Percentiles rank a stretch among this genome's conserved stretches.
phyloP scores from a whole-genome alignment of 30 jellyfish, hydroid and myxozoan species.

The Mastigias papua region DNA sequence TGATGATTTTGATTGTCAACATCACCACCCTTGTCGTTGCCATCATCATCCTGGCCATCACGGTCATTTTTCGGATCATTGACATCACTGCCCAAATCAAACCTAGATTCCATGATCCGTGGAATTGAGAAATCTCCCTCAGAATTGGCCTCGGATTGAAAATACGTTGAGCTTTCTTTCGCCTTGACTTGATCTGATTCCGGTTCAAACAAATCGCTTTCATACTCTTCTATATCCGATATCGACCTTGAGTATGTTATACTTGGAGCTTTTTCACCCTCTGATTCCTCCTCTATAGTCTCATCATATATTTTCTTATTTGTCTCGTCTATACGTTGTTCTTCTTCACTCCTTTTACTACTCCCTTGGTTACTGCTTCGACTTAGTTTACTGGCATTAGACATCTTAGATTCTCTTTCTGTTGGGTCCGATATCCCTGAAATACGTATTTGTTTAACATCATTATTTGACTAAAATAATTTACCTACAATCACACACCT shows the following conservation, averaged over 20 bases:
- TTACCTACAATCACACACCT: too few species aligned
- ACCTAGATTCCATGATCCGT: slow-evolving; percentile 20
- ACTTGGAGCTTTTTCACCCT: slow-evolving; percentile 11
- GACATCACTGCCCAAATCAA: not conserved
- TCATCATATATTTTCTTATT: not conserved
- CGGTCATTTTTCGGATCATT: not conserved
- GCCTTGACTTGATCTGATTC: not conserved
- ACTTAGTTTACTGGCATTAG: not conserved
- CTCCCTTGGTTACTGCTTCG: not conserved
- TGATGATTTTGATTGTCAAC: not conserved
- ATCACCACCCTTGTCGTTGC: not conserved
- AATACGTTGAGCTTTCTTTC: slow-evolving; percentile 12
- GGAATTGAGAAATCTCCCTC: slow-evolving; percentile 63
- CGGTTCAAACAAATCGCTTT: slow-evolving; percentile 50
- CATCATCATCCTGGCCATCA: not conserved
- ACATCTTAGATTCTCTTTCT: slow-evolving; percentile 32
- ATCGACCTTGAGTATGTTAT: slow-evolving; percentile 59
- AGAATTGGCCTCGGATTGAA: not conserved
- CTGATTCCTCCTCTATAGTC: slow-evolving; percentile 14
- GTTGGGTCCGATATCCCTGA: slow-evolving; percentile 15
- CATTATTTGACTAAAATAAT: too few species aligned
- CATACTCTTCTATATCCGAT: slow-evolving; percentile 69
- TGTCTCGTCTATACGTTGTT: not conserved
- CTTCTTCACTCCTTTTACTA: not conserved
- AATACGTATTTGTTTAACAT: too few species aligned